Base-by-base conservation (phyloP, 2,888 invertebrate species). In the Rotaria macrura region DNA sequence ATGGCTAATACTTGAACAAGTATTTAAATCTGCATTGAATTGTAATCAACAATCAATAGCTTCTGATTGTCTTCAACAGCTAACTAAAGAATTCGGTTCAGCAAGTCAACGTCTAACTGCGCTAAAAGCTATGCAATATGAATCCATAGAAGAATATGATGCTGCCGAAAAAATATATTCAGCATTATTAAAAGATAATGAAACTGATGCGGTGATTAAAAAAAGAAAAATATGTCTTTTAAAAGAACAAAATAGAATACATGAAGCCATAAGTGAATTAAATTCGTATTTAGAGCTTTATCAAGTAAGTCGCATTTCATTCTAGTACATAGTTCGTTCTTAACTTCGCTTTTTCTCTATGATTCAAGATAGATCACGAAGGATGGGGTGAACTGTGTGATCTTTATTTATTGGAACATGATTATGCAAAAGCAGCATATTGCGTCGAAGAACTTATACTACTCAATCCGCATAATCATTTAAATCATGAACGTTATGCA, bases 321-420 rank as follows among this genome's bases (percentile, higher is more conserved):
- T 49, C 47, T 54, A 29, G 10, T 54, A 20, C 20, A 38, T 38
- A 29, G 0, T 54, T 25, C 9, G 3, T 52, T 52, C 1, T n/a
- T 57, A n/a, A n/a, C n/a, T n/a, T n/a, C n/a, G n/a, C 12, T 57
- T 14, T 14, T 49, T 49, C 14, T 49, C 12, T n/a, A 9, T 57
- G 9, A n/a, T 57, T 72, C 20, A 23, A 72, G 83, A 49, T 85
- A 54, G 99, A 99, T 91, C 94, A 95, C 90, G 99, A 99, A 91
- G 97, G 95, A 6, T 99, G 99, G 99, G 95, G 96, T 91, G 97
- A 99, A 92, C 92, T 99, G 87, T 95, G 95, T 89, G 95, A 95
- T 90, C 91, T 99, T 87, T 99, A 98, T 92, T 92, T 98, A 87
- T 92, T 93, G 87, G 95, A 95, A 90, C 94, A 94, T 88, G 98